Base-by-base conservation (phyloP, 2,888 invertebrate genomes). In the Brenthis daphne region DNA sequence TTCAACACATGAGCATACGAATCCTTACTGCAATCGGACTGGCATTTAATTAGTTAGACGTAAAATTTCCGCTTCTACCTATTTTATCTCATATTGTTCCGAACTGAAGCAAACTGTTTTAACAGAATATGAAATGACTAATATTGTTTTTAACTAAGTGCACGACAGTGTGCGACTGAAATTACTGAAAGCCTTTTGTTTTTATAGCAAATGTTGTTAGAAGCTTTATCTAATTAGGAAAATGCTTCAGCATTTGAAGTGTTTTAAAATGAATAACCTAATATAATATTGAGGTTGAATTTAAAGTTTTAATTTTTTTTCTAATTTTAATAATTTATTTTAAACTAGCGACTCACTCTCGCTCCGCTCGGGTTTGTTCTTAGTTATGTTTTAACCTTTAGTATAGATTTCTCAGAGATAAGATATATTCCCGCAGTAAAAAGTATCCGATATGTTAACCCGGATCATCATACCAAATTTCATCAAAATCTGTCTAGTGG, bases 71-170 rank as follows among this genome's bases (percentile, higher is more conserved):
- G 33, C 50, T n/a, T 60, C 12, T 29, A 48, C n/a, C 50, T 50
- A n/a, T 60, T 50, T 29, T 60, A 60, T 50, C 48, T 50, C 58
- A 60, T 50, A 50, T 60, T 60, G 60, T 60, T 60, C 50, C 16
- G 29, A 50, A 60, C 48, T 33, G 16, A 50, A 29, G 12, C 51
- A 64, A 69, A 67, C 51, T 51, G 51, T 51, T 51, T 51, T n/a
- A 51, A 51, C 51, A 13, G 70, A 69, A 72, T 69, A 75, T 73
- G 66, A 73, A 75, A 72, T 69, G 69, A 56, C 61, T 69, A 65
- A 68, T 63, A 61, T 68, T 72, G 70, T 72, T 72, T 72, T 69
- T 67, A 69, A 69, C 67, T 72, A 66, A 72, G 72, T 68, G 72
- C 68, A 66, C 66, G 72, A 69, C 73, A 74, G 65, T 74, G 67